A percentile compares a stretch with the other conserved stretches of the same genome.
Conservation (phyloP, 2,797 vertebrate species). For the Halcyon smyrnensis region DNA sequence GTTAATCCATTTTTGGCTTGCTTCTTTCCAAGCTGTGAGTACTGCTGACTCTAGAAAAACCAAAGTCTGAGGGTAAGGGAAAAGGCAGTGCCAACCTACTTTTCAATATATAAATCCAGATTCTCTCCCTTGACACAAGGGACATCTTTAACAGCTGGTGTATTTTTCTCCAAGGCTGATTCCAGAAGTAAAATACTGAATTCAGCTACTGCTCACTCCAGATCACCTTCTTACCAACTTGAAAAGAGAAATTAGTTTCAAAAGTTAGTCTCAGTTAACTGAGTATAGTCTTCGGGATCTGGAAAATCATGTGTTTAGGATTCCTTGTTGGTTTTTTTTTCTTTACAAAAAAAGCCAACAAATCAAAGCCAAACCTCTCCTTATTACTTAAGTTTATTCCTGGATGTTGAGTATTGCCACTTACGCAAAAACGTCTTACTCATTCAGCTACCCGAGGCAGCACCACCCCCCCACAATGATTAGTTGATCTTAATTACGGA, state of each 20-base stretch:
- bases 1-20: background rate
- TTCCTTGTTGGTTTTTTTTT: background rate
- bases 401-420: background rate
- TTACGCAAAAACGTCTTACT: background rate
- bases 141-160: background rate
- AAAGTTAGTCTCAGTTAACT: background rate
- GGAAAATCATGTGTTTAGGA: background rate
- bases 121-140: background rate
- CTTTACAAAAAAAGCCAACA: background rate
- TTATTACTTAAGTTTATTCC: background rate
- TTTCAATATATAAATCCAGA: background rate
- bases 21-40: background rate
- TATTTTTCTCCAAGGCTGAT: background rate
- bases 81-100: background rate
- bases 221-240: background rate
- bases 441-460: background rate
- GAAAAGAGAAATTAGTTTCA: background rate
- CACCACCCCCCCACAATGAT: background rate
- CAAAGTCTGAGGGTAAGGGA: background rate
- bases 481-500: background rate
- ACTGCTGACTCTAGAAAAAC: slow-evolving; percentile 5
- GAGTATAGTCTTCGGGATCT: background rate
- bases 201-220: background rate
- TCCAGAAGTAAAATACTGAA: background rate
- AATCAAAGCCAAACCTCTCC: background rate